phyloP scores from a whole-genome alignment of 2,888 invertebrate species.

The Trissonchulus sp. region DNA sequence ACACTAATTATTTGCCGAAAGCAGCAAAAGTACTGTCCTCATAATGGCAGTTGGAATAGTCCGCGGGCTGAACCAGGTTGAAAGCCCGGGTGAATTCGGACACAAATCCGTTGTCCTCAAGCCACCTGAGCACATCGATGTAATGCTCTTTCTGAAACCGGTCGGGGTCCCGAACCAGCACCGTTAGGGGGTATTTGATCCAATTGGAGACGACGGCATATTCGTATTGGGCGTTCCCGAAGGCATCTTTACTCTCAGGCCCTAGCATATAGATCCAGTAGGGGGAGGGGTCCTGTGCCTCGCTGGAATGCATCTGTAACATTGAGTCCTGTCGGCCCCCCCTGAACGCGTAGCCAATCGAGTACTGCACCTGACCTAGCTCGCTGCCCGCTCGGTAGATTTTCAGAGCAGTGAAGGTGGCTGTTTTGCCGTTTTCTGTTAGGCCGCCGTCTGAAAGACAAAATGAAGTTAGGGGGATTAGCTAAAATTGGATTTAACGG shows the following conservation, averaged over 20 bases:
- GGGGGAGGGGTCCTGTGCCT: constrained; percentile 49
- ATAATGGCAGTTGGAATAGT: constrained; percentile 49
- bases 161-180: constrained; percentile 51
- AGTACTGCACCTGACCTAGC: constrained; percentile 50
- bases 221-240: constrained; percentile 52
- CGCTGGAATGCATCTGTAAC: constrained; percentile 50
- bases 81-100: constrained; percentile 52
- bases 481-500: too few species aligned
- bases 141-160: constrained; percentile 50
- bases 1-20: constrained; percentile 45
- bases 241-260: constrained; percentile 51
- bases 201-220: constrained; percentile 52
- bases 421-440: constrained; percentile 51
- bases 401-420: constrained; percentile 52
- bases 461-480: too few species aligned
- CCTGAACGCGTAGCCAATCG: constrained; percentile 52
- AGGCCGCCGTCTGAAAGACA: constrained; percentile 48
- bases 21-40: constrained; percentile 51
- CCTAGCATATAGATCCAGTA: constrained; percentile 53
- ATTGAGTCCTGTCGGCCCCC: constrained; percentile 51
- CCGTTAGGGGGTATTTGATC: constrained; percentile 52
- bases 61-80: constrained; percentile 50
- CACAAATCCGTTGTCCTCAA: constrained; percentile 50
- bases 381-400: constrained; percentile 52
- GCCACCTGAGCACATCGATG: constrained; percentile 43